These are phyloP conservation scores for Cerastis rubricosa DNA, from an alignment of 2,888 invertebrate genomes.

Conservation along the genomic window DNA sequence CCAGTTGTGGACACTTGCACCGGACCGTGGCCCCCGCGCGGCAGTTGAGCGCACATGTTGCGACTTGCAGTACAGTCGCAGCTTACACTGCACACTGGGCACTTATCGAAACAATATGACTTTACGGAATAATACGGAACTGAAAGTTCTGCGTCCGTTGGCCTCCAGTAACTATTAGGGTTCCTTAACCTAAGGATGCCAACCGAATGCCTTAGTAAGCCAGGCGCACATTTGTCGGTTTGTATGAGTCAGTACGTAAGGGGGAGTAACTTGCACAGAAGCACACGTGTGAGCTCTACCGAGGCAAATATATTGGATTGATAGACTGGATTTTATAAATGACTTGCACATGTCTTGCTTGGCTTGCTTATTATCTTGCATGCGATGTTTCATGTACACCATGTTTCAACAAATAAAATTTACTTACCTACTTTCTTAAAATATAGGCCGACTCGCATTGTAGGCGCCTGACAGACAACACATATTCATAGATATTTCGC, in stretches of 20 bases:
- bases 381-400: too few species aligned
- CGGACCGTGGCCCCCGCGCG: neutral
- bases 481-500: neutral
- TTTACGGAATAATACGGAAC: neutral
- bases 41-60: neutral
- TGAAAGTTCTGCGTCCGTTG: neutral
- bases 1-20: neutral
- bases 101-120: neutral
- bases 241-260: neutral
- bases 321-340: neutral
- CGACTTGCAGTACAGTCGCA: neutral
- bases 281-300: too few species aligned
- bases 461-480: neutral
- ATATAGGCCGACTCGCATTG: neutral
- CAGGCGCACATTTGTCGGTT: too few species aligned
- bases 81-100: neutral
- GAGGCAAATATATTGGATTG: too few species aligned
- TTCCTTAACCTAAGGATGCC: neutral
- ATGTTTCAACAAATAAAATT: too few species aligned
- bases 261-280: neutral
- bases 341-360: too few species aligned
- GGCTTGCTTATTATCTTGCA: too few species aligned
- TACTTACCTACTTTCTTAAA: too few species aligned
- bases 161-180: neutral
- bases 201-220: neutral